Evolutionary conservation across 2,797 vertebrate genomes (phyloP), one percentile per base, ranked within the genome.

Genomic region (Anguilla megastoma): DNA sequence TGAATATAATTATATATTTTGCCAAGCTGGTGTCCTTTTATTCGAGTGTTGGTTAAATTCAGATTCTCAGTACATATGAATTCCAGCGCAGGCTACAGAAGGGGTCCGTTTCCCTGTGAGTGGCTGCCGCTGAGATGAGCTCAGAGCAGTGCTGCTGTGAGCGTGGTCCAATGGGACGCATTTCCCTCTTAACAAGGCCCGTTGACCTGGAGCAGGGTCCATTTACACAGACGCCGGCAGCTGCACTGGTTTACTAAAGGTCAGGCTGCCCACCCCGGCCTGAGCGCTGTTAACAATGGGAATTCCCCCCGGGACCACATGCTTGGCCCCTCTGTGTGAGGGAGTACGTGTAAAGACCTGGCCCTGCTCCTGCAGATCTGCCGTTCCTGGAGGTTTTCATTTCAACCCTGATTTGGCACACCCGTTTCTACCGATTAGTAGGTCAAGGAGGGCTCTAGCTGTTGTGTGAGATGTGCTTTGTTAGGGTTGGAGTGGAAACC

Each of bases 281-380:
- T 71, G 50, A 18, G 30, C 50, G 50, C 33, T 21, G 33, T 80
- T 82, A 87, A 82, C 71, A 27, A 80, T 71, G 36, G 86, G 71
- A 45, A 41, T 52, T 82, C 52, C 21, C 52, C 69, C 36, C 41
- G 41, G 27, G 86, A 52, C 7, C 66, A 33, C n/a, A 5, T 27
- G 8, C 27, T 6, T 7, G 4, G 66, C n/a, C 41, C 41, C 41
- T 0, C 41, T 45, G 41, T 45, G 41, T 4, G 41, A 45, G 41
- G 41, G 41, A 45, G 41, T 45, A 45, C 41, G 41, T 45, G 41
- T 45, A 45, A 45, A 36, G 36, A 36, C 1, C 36, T 36, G 36
- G 41, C 41, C 41, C 41, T 45, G 41, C 41, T 45, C 41, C 41
- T 4, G 41, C 41, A 45, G 41, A 45, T 45, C 41, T 45, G 41